These are phyloP conservation scores for Ibidorhyncha struthersii DNA, from an alignment of 2,113 vertebrate species.

Conservation along the genomic window DNA sequence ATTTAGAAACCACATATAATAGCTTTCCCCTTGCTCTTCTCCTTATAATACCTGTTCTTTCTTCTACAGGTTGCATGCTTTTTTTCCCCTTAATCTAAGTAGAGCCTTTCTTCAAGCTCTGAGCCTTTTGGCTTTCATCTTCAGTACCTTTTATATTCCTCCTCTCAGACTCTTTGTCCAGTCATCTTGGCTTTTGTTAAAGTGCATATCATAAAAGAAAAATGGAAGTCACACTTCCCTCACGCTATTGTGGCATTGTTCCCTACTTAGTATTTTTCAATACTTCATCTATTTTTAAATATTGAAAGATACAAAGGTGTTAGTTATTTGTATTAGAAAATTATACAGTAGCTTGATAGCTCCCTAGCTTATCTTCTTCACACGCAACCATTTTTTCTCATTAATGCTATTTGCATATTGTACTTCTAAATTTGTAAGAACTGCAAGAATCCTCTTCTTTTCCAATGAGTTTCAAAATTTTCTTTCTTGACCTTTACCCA, in stretches of 20 bases:
- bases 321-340: not conserved
- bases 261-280: not conserved
- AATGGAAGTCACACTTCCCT: not conserved
- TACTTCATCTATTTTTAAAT: not conserved
- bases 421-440: not conserved
- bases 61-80: not conserved
- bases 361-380: not conserved
- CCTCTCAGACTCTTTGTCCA: not conserved
- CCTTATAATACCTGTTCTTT: not conserved
- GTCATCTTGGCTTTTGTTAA: not conserved
- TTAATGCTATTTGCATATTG: not conserved
- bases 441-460: not conserved
- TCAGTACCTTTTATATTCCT: not conserved
- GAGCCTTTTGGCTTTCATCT: not conserved
- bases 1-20: not conserved
- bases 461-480: not conserved
- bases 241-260: not conserved
- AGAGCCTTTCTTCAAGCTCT: not conserved
- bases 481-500: not conserved
- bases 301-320: not conserved
- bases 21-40: not conserved
- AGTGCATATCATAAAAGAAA: not conserved
- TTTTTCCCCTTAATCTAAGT: not conserved
- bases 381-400: not conserved
- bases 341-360: not conserved